Evolutionary conservation across 2,888 invertebrate genomes (phyloP), one percentile per base, ranked within the genome.

Genomic region (Synanthedon tipuliformis): DNA sequence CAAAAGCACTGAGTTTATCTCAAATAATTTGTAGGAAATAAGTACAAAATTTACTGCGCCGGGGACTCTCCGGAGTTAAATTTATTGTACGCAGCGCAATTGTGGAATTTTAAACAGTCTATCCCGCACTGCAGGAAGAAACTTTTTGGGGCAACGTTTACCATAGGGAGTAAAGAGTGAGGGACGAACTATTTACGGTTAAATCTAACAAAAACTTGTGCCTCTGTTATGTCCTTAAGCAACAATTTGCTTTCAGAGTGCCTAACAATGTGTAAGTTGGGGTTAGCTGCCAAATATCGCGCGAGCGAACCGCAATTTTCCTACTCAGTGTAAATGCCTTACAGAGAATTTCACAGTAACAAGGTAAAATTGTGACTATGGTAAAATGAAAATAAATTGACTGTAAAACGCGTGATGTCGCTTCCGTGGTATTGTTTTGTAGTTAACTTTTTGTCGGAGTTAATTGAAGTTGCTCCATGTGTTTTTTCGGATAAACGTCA

Each of bases 11-110:
- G 12, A 15, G 23, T 16, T 49, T 13, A 11, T 16, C 49, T 49
- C 62, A 76, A 79, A 78, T 80, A 80, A 81, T 81, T 81, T 81
- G 76, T 73, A 64, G 70, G 69, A 78, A 78, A 79, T 78, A 79
- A 76, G 73, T 72, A 68, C 68, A 54, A 73, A 81, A 80, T 81
- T 80, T 77, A 77, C 72, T 73, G 65, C 71, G 62, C 65, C 63
- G 54, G 66, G 62, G 73, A 74, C 70, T 69, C 68, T 50, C 12
- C 67, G 58, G 66, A 75, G 72, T 71, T 69, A 65, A 81, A 82
- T 83, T 82, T 81, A 81, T 80, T 75, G 81, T 73, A 74, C 75
- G 75, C 66, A 75, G 77, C 65, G 68, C 79, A 71, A 75, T 77
- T 71, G 71, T 68, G 70, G 83, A 82, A 82, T 83, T 79, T 80